Percentiles rank a stretch among this genome's conserved stretches.
phyloP scores from a whole-genome alignment of 2,113 vertebrate genomes.

The Verasper variegatus region DNA sequence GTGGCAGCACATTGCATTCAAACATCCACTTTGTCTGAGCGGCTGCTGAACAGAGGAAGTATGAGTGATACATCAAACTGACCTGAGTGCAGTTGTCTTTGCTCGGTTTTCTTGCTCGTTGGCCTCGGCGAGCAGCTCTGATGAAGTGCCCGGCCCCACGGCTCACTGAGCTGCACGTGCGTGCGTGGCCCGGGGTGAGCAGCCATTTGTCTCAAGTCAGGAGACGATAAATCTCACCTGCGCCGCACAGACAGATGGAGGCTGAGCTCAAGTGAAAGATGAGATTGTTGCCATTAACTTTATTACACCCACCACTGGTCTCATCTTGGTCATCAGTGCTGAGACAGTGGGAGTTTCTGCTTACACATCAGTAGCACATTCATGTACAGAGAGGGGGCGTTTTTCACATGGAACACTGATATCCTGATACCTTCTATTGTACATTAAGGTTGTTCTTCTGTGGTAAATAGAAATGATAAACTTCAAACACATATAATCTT shows the following conservation, averaged over 20 bases:
- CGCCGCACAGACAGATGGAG: slow-evolving; percentile 26
- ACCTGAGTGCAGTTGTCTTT: slow-evolving; percentile 28
- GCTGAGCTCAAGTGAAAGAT: slow-evolving; percentile 26
- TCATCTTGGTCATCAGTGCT: slow-evolving; percentile 11
- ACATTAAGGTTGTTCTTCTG: not conserved
- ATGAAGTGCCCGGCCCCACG: slow-evolving; percentile 45
- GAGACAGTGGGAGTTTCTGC: not conserved
- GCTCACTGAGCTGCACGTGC: slow-evolving; percentile 38
- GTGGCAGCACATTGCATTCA: not conserved
- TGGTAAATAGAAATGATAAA: not conserved
- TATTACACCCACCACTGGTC: slow-evolving; percentile 17
- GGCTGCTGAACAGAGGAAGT: slow-evolving; percentile 7
- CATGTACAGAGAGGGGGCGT: not conserved
- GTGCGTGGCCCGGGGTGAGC: slow-evolving; percentile 39
- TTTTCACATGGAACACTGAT: not conserved
- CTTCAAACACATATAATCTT: too few species aligned
- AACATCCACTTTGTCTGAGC: not conserved
- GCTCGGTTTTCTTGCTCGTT: slow-evolving; percentile 30
- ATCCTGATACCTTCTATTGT: not conserved
- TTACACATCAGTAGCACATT: not conserved
- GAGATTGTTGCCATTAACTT: slow-evolving; percentile 27
- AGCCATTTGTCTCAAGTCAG: slow-evolving; percentile 44
- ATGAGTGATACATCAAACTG: slow-evolving; percentile 30
- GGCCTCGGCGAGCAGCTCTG: slow-evolving; percentile 35
- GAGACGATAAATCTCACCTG: slow-evolving; percentile 50